Percentiles rank a stretch among this genome's conserved stretches.
Evolutionary conservation across 1,140 invertebrate genomes (phyloP).

Genomic region (Diabrotica virgifera): DNA sequence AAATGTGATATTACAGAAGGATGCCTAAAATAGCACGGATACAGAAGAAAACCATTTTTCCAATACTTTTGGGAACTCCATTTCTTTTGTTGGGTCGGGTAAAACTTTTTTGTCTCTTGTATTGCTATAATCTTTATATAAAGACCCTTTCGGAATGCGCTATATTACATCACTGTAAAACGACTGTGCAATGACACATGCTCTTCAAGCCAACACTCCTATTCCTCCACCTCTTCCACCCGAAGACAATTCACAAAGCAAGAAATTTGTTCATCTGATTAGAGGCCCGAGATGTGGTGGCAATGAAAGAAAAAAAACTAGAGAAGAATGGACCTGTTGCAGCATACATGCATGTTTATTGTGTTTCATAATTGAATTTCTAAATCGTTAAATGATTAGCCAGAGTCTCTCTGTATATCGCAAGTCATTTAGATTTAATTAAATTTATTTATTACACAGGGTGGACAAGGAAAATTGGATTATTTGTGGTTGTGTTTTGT

Average conservation of each 20-base stretch:
- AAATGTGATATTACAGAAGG: no score
- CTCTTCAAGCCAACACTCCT: not conserved
- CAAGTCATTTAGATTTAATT: conserved; percentile 44
- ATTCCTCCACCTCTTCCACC: not conserved
- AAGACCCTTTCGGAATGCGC: no score
- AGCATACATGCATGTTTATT: conserved; percentile 40
- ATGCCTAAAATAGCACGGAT: no score
- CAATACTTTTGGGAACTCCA: no score
- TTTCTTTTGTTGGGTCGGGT: no score
- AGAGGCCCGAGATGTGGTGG: conserved; percentile 3
- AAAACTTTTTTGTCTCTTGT: no score
- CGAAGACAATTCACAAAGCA: not conserved
- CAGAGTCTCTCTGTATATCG: conserved; percentile 27
- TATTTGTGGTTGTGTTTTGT: no score
- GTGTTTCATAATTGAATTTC: conserved; percentile 43
- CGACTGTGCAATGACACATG: not conserved
- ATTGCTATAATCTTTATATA: no score
- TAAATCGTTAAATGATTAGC: conserved; percentile 40
- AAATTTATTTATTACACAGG: conserved; percentile 37
- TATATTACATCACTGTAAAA: not conserved
- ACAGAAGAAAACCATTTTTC: no score
- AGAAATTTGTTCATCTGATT: conserved; percentile 16
- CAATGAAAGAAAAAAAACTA: not conserved
- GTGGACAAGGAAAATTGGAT: not conserved
- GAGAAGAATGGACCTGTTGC: conserved; percentile 25